A percentile compares a stretch with the other conserved stretches of the same genome.
These are phyloP conservation scores for Montipora cactus DNA, from an alignment of 64 coral and sea anemone species.

Conservation along the genomic window DNA sequence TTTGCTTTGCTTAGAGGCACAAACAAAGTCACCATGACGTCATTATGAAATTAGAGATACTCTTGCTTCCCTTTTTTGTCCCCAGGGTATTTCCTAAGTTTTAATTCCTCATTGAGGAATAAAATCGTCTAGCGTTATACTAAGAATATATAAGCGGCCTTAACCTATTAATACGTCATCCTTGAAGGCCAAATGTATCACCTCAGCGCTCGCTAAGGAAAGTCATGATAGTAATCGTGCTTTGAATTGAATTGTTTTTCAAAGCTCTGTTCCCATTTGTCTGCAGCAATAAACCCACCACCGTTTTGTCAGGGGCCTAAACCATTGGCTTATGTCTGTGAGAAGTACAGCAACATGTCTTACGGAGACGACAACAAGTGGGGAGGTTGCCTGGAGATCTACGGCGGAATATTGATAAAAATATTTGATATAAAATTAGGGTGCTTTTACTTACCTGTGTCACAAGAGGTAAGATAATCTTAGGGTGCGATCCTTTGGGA, in stretches of 20 bases:
- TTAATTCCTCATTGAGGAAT: too few species aligned
- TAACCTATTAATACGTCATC: too few species aligned
- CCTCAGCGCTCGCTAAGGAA: neutral
- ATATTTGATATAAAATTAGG: neutral
- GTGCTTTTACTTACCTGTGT: neutral
- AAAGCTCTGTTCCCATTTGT: neutral
- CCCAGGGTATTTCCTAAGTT: too few species aligned
- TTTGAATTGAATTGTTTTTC: neutral
- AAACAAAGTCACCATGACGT: too few species aligned
- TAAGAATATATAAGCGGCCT: too few species aligned
- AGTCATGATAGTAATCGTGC: neutral
- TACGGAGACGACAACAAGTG: constrained; percentile 38
- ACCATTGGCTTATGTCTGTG: neutral
- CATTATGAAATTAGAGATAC: too few species aligned
- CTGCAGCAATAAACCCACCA: constrained; percentile 20
- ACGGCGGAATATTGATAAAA: neutral
- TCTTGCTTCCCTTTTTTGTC: too few species aligned
- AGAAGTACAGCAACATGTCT: constrained; percentile 16
- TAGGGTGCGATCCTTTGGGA: neutral
- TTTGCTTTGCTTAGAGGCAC: too few species aligned
- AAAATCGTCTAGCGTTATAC: too few species aligned
- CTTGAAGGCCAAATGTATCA: too few species aligned
- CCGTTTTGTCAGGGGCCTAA: constrained; percentile 15
- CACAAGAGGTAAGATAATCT: neutral
- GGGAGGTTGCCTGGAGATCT: constrained; percentile 40